These are phyloP conservation scores for Mohoua ochrocephala DNA, from an alignment of 2,113 vertebrate species.

Conservation along the genomic window DNA sequence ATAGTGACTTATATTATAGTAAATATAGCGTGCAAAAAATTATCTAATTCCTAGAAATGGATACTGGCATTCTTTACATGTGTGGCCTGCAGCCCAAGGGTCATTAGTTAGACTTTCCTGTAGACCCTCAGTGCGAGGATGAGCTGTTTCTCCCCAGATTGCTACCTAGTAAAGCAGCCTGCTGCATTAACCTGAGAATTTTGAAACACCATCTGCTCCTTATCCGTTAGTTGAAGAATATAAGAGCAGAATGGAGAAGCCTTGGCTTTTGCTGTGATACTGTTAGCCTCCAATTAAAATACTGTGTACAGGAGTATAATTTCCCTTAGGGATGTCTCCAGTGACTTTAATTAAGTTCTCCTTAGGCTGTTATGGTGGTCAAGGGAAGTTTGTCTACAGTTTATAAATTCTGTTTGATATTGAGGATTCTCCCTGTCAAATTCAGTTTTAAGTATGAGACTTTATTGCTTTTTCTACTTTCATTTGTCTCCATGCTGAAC, in stretches of 20 bases:
- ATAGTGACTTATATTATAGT: not conserved
- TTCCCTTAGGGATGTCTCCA: not conserved
- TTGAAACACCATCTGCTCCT: not conserved
- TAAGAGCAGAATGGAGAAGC: not conserved
- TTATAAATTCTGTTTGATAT: constrained; percentile 26
- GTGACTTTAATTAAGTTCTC: not conserved
- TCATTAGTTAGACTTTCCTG: not conserved
- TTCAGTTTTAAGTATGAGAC: not conserved
- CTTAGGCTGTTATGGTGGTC: not conserved
- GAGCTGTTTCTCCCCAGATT: not conserved
- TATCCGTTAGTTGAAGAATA: not conserved
- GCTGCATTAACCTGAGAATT: not conserved
- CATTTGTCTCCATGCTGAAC: not conserved
- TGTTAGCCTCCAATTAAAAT: not conserved
- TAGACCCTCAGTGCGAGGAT: accelerated
- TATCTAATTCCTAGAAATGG: not conserved
- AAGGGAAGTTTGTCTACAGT: not conserved
- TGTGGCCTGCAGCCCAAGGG: not conserved
- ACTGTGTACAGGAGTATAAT: not conserved
- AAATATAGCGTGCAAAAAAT: not conserved
- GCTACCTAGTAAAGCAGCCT: not conserved
- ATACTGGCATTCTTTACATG: not conserved
- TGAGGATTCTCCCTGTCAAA: not conserved
- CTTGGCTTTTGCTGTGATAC: not conserved
- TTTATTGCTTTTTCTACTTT: not conserved